These are phyloP conservation scores for Neuroscelio doddi DNA, from an alignment of 2,888 invertebrate genomes.

Conservation along the genomic window DNA sequence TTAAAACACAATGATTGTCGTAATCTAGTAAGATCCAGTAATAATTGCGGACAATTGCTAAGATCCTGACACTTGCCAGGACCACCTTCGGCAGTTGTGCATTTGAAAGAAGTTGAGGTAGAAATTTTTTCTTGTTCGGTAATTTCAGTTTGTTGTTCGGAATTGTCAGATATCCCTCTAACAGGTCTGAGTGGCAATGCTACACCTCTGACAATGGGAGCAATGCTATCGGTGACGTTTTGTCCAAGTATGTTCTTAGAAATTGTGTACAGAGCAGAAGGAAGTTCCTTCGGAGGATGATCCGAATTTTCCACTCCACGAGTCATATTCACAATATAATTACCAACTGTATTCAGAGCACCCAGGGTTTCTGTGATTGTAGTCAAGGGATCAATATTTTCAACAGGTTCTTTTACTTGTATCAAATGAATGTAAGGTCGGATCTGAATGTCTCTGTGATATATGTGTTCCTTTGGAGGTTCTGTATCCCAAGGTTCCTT, in stretches of 20 bases:
- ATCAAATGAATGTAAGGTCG: conserved; percentile 57
- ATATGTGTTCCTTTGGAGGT: conserved; percentile 49
- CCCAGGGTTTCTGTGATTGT: conserved; percentile 79
- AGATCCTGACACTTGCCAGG: conserved; percentile 89
- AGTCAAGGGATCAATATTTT: conserved; percentile 68
- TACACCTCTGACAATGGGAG: conserved; percentile 78
- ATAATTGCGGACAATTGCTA: conserved; percentile 88
- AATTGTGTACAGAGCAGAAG: conserved; percentile 84
- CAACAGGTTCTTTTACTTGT: conserved; percentile 42
- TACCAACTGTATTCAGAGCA: conserved; percentile 89
- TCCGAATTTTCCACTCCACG: conserved; percentile 69
- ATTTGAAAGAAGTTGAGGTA: conserved; percentile 75
- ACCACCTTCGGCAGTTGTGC: conserved; percentile 87
- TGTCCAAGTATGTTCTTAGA: conserved; percentile 85
- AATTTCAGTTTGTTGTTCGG: conserved; percentile 28
- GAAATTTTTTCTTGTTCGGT: conserved; percentile 47
- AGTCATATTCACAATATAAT: conserved; percentile 88
- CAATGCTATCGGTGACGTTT: conserved; percentile 87
- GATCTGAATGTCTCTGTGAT: conserved; percentile 59
- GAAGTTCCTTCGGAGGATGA: conserved; percentile 75
- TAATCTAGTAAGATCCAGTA: conserved; percentile 85
- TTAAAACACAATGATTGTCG: conserved; percentile 93
- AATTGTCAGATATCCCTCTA: conserved; percentile 12
- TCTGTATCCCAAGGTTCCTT: conserved; percentile 56
- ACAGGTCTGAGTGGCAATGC: conserved; percentile 65